A percentile compares a stretch with the other conserved stretches of the same genome.
These are phyloP conservation scores for Alviniconcha marisindica DNA, from an alignment of 1,140 invertebrate species.

Conservation along the genomic window DNA sequence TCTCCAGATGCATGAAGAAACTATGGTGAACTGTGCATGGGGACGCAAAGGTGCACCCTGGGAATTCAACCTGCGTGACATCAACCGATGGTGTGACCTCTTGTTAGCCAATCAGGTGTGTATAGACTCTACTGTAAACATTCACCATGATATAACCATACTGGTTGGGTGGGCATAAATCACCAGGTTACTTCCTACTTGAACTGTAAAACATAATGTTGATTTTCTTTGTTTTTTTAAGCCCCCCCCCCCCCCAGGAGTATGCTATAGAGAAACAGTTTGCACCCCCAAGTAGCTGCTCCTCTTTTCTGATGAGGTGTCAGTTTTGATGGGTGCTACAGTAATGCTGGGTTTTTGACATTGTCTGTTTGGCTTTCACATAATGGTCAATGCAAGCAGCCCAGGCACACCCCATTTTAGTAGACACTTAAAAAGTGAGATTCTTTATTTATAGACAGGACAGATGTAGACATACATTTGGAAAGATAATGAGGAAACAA, in stretches of 20 bases:
- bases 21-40: conserved; percentile 82
- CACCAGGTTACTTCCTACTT: too few species aligned
- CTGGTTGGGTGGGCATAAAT: too few species aligned
- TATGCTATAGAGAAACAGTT: too few species aligned
- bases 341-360: conserved; percentile 5
- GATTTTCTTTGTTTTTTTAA: too few species aligned
- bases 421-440: too few species aligned
- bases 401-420: not conserved
- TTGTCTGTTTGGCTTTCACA: not conserved
- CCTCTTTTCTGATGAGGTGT: not conserved
- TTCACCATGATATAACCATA: too few species aligned
- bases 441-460: too few species aligned
- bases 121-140: too few species aligned
- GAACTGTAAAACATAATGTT: too few species aligned
- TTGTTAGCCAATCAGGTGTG: conserved; percentile 72
- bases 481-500: too few species aligned
- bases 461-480: too few species aligned
- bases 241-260: too few species aligned
- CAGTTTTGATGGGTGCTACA: not conserved
- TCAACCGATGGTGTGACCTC: conserved; percentile 93
- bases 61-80: conserved; percentile 98
- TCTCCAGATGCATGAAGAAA: conserved; percentile 80
- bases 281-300: not conserved
- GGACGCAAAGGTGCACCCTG: conserved; percentile 88
- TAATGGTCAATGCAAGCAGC: conserved; percentile 1